Percentiles rank a stretch among this genome's conserved stretches.
Evolutionary conservation across 2,113 vertebrate species (phyloP).

Genomic region (Catharus fuscescens): DNA sequence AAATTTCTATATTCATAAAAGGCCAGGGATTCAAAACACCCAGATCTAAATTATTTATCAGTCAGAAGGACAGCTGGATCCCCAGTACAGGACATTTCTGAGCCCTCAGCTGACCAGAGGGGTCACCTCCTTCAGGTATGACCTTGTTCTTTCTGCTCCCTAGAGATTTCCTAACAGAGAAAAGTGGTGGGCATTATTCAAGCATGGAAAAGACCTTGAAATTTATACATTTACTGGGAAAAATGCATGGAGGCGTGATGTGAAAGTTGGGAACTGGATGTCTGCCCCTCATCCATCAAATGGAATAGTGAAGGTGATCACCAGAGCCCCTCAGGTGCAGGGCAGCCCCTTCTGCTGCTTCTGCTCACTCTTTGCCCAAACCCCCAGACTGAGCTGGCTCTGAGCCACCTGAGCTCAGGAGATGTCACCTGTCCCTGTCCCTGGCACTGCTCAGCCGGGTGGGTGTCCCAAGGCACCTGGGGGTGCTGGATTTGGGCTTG

Average conservation of each 20-base stretch:
- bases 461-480: not conserved
- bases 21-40: not conserved
- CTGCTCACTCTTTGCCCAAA: not conserved
- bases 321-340: not conserved
- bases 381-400: not conserved
- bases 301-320: not conserved
- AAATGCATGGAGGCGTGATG: not conserved
- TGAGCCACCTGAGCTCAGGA: not conserved
- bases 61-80: not conserved
- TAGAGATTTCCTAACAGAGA: not conserved
- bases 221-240: not conserved
- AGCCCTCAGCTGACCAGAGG: not conserved
- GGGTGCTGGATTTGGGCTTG: not conserved
- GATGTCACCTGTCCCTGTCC: fast-evolving
- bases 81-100: not conserved
- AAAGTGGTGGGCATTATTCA: not conserved
- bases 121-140: not conserved
- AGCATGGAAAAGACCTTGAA: not conserved
- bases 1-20: slow-evolving; percentile 38
- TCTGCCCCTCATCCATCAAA: not conserved
- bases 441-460: fast-evolving
- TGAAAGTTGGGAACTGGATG: not conserved
- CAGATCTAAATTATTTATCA: slow-evolving; percentile 42
- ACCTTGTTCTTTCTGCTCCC: not conserved
- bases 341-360: not conserved